These are phyloP conservation scores for Chloroclysta siterata DNA, from an alignment of 2,888 invertebrate species.

Conservation along the genomic window DNA sequence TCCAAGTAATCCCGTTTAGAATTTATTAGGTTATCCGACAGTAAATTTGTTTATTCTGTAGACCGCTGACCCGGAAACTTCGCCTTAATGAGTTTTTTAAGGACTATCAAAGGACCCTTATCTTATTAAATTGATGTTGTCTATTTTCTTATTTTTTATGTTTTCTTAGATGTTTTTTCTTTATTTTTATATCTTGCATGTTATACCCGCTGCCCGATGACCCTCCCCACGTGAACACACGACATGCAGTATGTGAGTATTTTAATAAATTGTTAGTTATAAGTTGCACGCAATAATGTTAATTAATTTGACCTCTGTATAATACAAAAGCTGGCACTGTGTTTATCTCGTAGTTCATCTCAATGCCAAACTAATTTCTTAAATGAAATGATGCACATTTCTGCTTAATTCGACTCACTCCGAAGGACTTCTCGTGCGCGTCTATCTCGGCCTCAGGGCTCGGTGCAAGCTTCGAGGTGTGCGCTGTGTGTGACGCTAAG, in stretches of 20 bases:
- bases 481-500: not conserved
- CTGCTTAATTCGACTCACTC: not conserved
- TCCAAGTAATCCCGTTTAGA: conserved; percentile 80
- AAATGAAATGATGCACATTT: not conserved
- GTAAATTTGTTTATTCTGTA: conserved; percentile 81
- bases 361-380: not conserved
- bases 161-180: conserved; percentile 42
- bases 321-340: not conserved
- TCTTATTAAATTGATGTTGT: conserved; percentile 48
- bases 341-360: not conserved
- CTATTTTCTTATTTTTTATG: conserved; percentile 40
- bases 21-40: conserved; percentile 81
- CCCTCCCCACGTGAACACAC: conserved; percentile 50
- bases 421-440: not conserved
- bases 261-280: conserved; percentile 50
- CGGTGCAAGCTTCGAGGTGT: not conserved
- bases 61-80: conserved; percentile 76
- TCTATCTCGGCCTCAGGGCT: not conserved
- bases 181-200: conserved; percentile 57
- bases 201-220: conserved; percentile 38
- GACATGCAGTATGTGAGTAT: conserved; percentile 74
- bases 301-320: conserved; percentile 1
- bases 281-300: conserved; percentile 13
- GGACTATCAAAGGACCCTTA: conserved; percentile 59
- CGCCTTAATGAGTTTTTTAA: conserved; percentile 70